Percentiles rank a stretch among this genome's conserved stretches.
These are phyloP conservation scores for Drosophila arawakana DNA, from an alignment of 1,140 invertebrate species.

Conservation along the genomic window DNA sequence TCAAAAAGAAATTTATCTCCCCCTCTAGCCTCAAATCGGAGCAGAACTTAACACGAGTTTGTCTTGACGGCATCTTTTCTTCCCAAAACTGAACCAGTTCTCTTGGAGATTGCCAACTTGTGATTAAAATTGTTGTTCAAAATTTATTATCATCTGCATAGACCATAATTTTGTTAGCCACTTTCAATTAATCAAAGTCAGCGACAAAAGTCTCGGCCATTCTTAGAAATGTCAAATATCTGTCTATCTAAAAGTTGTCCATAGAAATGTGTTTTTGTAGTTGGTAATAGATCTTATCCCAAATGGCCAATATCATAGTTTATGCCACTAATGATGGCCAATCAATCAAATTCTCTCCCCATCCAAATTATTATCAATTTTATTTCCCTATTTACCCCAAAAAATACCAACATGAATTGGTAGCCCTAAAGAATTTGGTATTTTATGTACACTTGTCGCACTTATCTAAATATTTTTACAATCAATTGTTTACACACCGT, in stretches of 20 bases:
- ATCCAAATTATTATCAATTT: slow-evolving; percentile 34
- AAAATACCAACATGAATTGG: slow-evolving; percentile 3
- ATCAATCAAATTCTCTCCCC: slow-evolving; percentile 20
- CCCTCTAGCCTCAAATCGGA: neutral
- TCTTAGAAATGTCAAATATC: slow-evolving; percentile 12
- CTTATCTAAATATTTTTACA: slow-evolving; percentile 65
- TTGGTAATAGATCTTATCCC: slow-evolving; percentile 10
- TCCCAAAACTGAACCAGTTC: slow-evolving; percentile 32
- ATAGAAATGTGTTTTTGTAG: slow-evolving; percentile 3
- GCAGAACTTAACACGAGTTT: neutral
- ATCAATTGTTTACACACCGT: slow-evolving; percentile 47
- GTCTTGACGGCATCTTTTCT: slow-evolving; percentile 19
- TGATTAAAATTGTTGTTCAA: slow-evolving; percentile 35
- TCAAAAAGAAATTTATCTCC: slow-evolving; percentile 19
- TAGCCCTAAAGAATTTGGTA: slow-evolving; percentile 1
- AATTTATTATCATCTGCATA: slow-evolving; percentile 59
- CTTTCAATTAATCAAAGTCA: slow-evolving; percentile 47
- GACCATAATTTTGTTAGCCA: slow-evolving; percentile 42
- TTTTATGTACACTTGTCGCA: slow-evolving; percentile 55
- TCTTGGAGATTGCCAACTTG: slow-evolving; percentile 43
- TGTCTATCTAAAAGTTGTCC: neutral
- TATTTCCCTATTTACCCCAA: slow-evolving; percentile 58
- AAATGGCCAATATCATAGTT: slow-evolving; percentile 2
- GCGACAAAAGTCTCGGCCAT: neutral
- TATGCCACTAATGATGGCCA: slow-evolving; percentile 15